These are phyloP conservation scores for Saxidomus purpurata DNA, from an alignment of 1,140 invertebrate species.

Conservation along the genomic window DNA sequence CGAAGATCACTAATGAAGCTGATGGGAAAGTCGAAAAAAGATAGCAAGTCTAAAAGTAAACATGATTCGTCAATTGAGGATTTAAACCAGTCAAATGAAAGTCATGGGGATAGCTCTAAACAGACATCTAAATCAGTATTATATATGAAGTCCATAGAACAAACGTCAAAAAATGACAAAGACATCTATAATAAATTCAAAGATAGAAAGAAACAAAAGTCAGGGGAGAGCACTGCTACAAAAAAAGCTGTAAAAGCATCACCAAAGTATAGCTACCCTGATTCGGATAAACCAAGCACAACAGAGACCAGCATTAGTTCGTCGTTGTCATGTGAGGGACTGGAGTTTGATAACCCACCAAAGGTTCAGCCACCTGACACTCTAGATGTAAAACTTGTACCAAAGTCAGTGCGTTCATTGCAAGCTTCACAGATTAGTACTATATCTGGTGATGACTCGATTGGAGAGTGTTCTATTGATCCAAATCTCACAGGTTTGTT, in stretches of 20 bases:
- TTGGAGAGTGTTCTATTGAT: conserved; percentile 79
- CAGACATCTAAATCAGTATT: conserved; percentile 35
- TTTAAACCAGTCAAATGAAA: conserved; percentile 37
- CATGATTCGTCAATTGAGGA: conserved; percentile 24
- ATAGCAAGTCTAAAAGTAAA: conserved; percentile 14
- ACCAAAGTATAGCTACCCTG: conserved; percentile 25
- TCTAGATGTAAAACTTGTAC: conserved; percentile 65
- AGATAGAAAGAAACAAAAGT: conserved; percentile 65
- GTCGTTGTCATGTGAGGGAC: not conserved
- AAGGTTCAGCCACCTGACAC: conserved; percentile 66
- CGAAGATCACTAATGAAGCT: conserved; percentile 77
- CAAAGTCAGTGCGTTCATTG: conserved; percentile 58
- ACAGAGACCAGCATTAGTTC: conserved; percentile 23
- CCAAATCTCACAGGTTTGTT: conserved; percentile 75
- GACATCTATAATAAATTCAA: conserved; percentile 78
- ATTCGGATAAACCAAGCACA: conserved; percentile 3
- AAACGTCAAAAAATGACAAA: conserved; percentile 70
- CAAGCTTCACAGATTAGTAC: conserved; percentile 73
- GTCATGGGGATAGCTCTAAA: not conserved
- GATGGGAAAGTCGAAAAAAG: conserved; percentile 67
- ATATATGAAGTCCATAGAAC: conserved; percentile 77
- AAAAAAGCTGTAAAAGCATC: conserved; percentile 47
- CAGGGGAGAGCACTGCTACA: conserved; percentile 37
- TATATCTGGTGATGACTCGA: conserved; percentile 75
- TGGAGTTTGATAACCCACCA: not conserved